A percentile compares a stretch with the other conserved stretches of the same genome.
These are phyloP conservation scores for Phaethon lepturus DNA, from an alignment of 2,113 vertebrate genomes.

Conservation along the genomic window DNA sequence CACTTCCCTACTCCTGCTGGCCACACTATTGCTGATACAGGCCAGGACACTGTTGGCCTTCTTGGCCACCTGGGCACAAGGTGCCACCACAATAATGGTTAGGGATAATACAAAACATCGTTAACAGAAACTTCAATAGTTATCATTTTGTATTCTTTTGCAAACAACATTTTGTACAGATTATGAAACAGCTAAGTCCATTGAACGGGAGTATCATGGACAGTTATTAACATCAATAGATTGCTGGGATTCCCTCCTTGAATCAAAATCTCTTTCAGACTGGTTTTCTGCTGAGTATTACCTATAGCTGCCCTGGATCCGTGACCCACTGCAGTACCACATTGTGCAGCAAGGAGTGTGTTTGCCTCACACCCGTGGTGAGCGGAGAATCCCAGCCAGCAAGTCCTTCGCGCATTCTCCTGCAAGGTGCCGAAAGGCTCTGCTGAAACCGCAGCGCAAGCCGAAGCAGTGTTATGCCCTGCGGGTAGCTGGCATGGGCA, in stretches of 20 bases:
- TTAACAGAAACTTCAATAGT: neutral
- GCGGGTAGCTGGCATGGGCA: neutral
- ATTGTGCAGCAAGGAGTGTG: neutral
- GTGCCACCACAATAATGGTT: neutral
- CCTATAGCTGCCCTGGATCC: neutral
- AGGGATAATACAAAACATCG: neutral
- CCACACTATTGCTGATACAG: too few species aligned
- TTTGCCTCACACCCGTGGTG: neutral
- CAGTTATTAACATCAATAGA: neutral
- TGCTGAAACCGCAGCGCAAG: neutral
- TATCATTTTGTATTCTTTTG: neutral
- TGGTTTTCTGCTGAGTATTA: neutral
- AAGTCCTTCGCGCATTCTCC: neutral
- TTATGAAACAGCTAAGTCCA: neutral
- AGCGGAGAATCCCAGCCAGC: neutral
- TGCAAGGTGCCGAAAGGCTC: accelerated
- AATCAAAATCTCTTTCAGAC: neutral
- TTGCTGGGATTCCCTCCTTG: neutral
- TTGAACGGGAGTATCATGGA: neutral
- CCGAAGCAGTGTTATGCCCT: accelerated
- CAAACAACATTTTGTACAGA: neutral
- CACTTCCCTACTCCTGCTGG: too few species aligned
- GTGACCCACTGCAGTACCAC: neutral
- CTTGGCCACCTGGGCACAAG: too few species aligned
- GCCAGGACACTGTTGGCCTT: too few species aligned